phyloP scores from a whole-genome alignment of 2,888 invertebrate species.

The Thera obeliscata region DNA sequence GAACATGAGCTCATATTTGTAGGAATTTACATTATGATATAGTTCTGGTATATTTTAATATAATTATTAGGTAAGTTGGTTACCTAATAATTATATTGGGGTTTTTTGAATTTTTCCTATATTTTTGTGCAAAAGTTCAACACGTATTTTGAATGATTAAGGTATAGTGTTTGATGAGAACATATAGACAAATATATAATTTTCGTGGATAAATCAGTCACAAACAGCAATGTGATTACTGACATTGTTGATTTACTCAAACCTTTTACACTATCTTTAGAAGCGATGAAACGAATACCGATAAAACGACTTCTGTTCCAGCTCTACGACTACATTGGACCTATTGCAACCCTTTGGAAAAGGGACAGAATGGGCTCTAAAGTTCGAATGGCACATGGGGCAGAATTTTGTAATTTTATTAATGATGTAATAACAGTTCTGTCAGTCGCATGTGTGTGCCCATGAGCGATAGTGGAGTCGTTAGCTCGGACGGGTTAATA shows the following conservation, averaged over 20 bases:
- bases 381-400: constrained; percentile 75
- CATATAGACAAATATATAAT: too few species aligned
- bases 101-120: too few species aligned
- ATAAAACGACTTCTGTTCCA: constrained; percentile 18
- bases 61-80: too few species aligned
- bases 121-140: too few species aligned
- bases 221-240: not conserved
- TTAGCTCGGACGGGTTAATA: constrained; percentile 81
- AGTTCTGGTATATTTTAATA: too few species aligned
- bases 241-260: not conserved
- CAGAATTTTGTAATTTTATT: constrained; percentile 84
- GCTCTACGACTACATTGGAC: constrained; percentile 15
- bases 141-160: too few species aligned
- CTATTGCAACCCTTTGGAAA: constrained; percentile 61
- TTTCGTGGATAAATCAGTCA: too few species aligned
- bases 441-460: constrained; percentile 82
- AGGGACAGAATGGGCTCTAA: constrained; percentile 66
- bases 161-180: too few species aligned
- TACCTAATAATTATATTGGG: too few species aligned
- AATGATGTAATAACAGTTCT: constrained; percentile 84
- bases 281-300: constrained; percentile 5
- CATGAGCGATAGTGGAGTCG: constrained; percentile 82
- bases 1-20: too few species aligned
- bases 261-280: not conserved
- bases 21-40: too few species aligned